Base-by-base conservation (phyloP, 2,797 vertebrate genomes). In the Triplophysa yarkandensis region DNA sequence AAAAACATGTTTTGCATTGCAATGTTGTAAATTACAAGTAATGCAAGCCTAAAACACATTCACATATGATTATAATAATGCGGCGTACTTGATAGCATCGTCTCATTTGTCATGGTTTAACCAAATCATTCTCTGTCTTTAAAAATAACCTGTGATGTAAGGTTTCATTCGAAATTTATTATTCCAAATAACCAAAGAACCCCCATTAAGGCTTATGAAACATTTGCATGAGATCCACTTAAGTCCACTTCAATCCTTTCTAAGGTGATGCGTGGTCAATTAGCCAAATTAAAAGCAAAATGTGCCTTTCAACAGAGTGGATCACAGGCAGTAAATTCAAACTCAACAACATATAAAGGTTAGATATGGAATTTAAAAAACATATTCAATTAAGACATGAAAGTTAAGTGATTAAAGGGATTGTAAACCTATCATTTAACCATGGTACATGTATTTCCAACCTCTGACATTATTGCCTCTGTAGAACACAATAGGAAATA, bases 131-230 rank as follows among this genome's bases (percentile, higher is more conserved):
- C 23, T 16, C 13, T 4, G n/a, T n/a, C 16, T 61, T 61, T 71
- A 21, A 61, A 60, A 69, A 48, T 6, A 48, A 17, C 19, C n/a
- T 61, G 19, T 60, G 32, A 60, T 41, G 8, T 17, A 61, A 50
- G 21, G 19, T 39, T 28, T 39, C 0, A 71, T 62, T 70, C 46
- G 1, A 48, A 60, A 61, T 17, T 0, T 30, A 58, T 21, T 32
- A 60, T n/a, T 69, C 11, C 10, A 19, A 27, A 41, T 55, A 0
- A 55, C 2, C 5, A 5, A 43, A 14, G 7, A 3, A 4, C 2
- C 11, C 19, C 25, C 25, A 7, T 6, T 13, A 68, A 55, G 66
- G 21, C 41, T 19, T 28, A 30, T 1, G 9, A 43, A 30, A 57
- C 39, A 67, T 21, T 44, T 30, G 17, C 9, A 13, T 70, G 28